A percentile compares a stretch with the other conserved stretches of the same genome.
phyloP scores from a whole-genome alignment of 2,113 vertebrate species.

The Oryzias celebensis region DNA sequence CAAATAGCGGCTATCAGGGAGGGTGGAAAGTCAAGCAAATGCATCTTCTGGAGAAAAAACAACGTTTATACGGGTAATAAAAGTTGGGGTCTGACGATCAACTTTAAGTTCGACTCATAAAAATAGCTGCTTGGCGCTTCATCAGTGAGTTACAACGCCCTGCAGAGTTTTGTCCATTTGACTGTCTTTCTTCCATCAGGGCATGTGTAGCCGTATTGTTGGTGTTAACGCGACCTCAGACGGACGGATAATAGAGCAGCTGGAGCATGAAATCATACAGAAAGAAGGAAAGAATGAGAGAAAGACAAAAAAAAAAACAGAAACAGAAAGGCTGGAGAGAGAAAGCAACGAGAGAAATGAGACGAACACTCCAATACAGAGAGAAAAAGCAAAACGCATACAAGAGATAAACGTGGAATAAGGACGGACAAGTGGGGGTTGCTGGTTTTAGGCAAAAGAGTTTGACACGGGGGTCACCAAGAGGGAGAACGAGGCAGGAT shows the following conservation, averaged over 20 bases:
- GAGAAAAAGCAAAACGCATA: slow-evolving; percentile 17
- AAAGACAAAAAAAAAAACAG: slow-evolving; percentile 16
- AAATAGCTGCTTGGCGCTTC: not conserved
- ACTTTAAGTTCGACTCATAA: no score
- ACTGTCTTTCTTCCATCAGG: slow-evolving; percentile 39
- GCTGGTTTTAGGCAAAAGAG: slow-evolving; percentile 34
- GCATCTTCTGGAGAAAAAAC: no score
- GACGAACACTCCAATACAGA: slow-evolving; percentile 26
- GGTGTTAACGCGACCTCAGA: slow-evolving; percentile 68
- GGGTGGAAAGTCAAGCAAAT: no score
- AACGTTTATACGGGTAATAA: no score
- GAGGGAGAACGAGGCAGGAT: slow-evolving; percentile 36
- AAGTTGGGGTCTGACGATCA: no score
- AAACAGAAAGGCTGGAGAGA: slow-evolving; percentile 5
- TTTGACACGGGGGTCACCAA: slow-evolving; percentile 46
- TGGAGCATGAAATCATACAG: slow-evolving; percentile 74
- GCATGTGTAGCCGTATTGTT: slow-evolving; percentile 61
- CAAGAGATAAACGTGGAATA: slow-evolving; percentile 10
- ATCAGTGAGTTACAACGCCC: not conserved
- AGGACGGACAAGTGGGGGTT: slow-evolving; percentile 30
- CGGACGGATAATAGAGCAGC: slow-evolving; percentile 68
- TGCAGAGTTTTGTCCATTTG: slow-evolving; percentile 8
- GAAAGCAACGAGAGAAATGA: slow-evolving; percentile 12
- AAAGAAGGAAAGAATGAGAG: slow-evolving; percentile 42
- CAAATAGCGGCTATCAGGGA: no score